These are phyloP conservation scores for Gadus macrocephalus DNA, from an alignment of 2,113 vertebrate species.

Conservation along the genomic window DNA sequence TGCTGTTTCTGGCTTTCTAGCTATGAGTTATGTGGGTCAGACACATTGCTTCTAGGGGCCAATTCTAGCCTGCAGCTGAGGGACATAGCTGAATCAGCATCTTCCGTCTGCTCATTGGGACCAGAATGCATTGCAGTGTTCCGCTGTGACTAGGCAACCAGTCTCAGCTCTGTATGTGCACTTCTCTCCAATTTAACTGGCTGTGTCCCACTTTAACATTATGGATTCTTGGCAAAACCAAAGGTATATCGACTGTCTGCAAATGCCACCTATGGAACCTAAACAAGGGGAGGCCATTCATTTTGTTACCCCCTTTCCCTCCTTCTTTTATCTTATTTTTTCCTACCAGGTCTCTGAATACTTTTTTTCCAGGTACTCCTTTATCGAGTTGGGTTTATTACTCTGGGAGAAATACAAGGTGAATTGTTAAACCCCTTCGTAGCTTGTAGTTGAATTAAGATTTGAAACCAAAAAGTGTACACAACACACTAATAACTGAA, in stretches of 20 bases:
- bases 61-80: slow-evolving; percentile 65
- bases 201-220: slow-evolving; percentile 62
- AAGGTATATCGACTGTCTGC: slow-evolving; percentile 28
- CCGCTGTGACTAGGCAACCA: slow-evolving; percentile 68
- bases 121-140: slow-evolving; percentile 54
- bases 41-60: slow-evolving; percentile 60
- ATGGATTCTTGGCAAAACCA: slow-evolving; percentile 43
- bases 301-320: background rate
- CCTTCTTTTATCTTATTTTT: no score
- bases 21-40: slow-evolving; percentile 63
- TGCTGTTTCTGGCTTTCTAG: slow-evolving; percentile 29
- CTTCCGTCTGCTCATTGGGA: slow-evolving; percentile 56
- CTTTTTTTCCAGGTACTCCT: no score
- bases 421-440: background rate
- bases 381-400: no score
- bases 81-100: slow-evolving; percentile 67
- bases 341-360: no score
- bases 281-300: no score
- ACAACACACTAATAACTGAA: no score
- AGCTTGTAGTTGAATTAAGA: background rate
- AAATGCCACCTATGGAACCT: slow-evolving; percentile 26
- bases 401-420: no score
- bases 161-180: slow-evolving; percentile 61
- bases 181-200: slow-evolving; percentile 60
- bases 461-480: background rate